Base-by-base conservation (phyloP, 2,888 invertebrate genomes). In the Brachyptera risi region DNA sequence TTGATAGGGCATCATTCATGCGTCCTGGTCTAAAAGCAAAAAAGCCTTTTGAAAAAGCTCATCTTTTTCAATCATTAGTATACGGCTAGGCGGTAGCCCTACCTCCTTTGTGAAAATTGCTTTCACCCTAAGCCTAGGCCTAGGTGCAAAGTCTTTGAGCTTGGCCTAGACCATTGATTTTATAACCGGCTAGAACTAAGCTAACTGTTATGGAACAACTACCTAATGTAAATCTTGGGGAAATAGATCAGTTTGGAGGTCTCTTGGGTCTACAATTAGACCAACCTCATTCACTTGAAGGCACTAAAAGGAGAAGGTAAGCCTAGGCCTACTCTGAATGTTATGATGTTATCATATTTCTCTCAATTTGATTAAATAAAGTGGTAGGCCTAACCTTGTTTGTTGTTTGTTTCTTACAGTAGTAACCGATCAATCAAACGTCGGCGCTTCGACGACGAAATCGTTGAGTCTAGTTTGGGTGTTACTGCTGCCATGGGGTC, bases 351-450 rank as follows among this genome's bases (percentile, higher is more conserved):
- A 31, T 23, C 23, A 19, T 7, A 50, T 17, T 15, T 50, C n/a
- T n/a, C n/a, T n/a, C n/a, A n/a, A n/a, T n/a, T n/a, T n/a, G n/a
- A n/a, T n/a, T n/a, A n/a, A n/a, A 21, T 19, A 24, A 19, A 4
- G 13, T 50, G 5, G n/a, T 50, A 50, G 21, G 3, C n/a, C 19
- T 21, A 50, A 50, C 21, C 9, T n/a, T 50, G 3, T 50, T 11
- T 21, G 21, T 17, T 4, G 9, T 56, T 27, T 5, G 23, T 3
- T 17, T 40, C 11, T 57, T 61, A 72, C 71, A 92, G 94, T 74
- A 96, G 96, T 11, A 93, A 92, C 26, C 82, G 97, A 62, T 96
- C 96, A 1, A 96, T 97, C 69, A 97, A 96, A 75, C 83, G 97
- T 0, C 88, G 92, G 69, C 90, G 96, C 69, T 97, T 97, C 76